Evolutionary conservation across 2,888 invertebrate species (phyloP).

Genomic region (Laothoe populi): DNA sequence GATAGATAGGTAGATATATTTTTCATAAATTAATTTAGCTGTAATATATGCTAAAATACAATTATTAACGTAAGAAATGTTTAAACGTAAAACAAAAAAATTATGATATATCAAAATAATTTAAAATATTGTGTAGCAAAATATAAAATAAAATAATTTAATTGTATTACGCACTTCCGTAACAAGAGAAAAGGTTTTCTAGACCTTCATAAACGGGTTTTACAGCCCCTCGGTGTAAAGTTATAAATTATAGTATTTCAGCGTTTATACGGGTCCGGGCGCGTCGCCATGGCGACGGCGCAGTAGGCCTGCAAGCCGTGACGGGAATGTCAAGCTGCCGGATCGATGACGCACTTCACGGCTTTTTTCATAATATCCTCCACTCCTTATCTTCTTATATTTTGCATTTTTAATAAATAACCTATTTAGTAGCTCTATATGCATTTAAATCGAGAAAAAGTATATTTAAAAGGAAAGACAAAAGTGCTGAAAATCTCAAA

Average conservation of each 20-base stretch:
- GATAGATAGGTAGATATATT: too few species aligned
- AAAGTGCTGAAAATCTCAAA: too few species aligned
- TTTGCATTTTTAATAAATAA: neutral
- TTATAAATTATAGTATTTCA: slow-evolving; percentile 25
- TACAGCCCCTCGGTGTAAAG: slow-evolving; percentile 24
- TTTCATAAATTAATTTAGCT: too few species aligned
- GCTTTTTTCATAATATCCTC: slow-evolving; percentile 35
- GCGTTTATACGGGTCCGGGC: slow-evolving; percentile 33
- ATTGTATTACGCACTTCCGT: too few species aligned
- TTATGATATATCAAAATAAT: too few species aligned
- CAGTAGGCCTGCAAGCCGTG: slow-evolving; percentile 76
- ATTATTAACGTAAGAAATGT: too few species aligned
- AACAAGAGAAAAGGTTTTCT: slow-evolving; percentile 17
- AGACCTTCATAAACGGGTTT: slow-evolving; percentile 22
- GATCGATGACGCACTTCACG: slow-evolving; percentile 63
- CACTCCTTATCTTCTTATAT: slow-evolving; percentile 36
- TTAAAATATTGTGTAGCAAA: too few species aligned
- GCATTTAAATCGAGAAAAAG: neutral
- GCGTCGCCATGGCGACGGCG: slow-evolving; percentile 74
- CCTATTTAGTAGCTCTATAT: neutral
- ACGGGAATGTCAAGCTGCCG: slow-evolving; percentile 73
- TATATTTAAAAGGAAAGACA: too few species aligned
- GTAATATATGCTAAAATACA: too few species aligned
- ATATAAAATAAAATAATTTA: too few species aligned
- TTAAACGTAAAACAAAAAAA: too few species aligned